Evolutionary conservation across 2,888 invertebrate genomes (phyloP).

Genomic region (Bibio marci): DNA sequence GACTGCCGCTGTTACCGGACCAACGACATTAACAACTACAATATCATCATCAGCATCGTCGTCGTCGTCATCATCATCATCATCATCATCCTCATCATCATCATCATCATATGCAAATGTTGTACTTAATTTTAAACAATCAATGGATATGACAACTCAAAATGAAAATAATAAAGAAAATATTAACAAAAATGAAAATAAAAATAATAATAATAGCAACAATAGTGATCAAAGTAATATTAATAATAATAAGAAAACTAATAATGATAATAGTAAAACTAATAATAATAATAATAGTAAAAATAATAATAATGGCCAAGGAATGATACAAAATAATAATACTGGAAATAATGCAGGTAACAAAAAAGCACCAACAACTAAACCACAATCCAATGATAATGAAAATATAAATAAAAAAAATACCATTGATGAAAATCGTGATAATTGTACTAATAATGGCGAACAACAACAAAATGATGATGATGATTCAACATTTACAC

Average conservation of each 20-base stretch:
- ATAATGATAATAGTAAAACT: not conserved
- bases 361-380: not conserved
- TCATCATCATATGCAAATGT: conserved; percentile 55
- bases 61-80: not conserved
- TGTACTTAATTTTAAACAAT: conserved; percentile 41
- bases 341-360: not conserved
- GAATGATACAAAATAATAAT: not conserved
- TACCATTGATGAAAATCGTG: conserved; percentile 19
- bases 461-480: conserved; percentile 20
- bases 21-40: too few species aligned
- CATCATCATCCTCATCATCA: conserved; percentile 16
- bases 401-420: not conserved
- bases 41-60: too few species aligned
- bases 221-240: not conserved
- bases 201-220: not conserved
- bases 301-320: not conserved
- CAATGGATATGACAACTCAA: conserved; percentile 18
- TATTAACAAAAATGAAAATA: conserved; percentile 1
- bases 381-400: not conserved
- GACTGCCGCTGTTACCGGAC: too few species aligned
- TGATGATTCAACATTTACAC: conserved; percentile 27
- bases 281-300: not conserved
- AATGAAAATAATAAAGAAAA: conserved; percentile 7
- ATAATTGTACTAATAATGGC: conserved; percentile 18
- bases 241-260: conserved; percentile 3